These are phyloP conservation scores for Prunella fulvescens DNA, from an alignment of 2,113 vertebrate genomes.

Conservation along the genomic window DNA sequence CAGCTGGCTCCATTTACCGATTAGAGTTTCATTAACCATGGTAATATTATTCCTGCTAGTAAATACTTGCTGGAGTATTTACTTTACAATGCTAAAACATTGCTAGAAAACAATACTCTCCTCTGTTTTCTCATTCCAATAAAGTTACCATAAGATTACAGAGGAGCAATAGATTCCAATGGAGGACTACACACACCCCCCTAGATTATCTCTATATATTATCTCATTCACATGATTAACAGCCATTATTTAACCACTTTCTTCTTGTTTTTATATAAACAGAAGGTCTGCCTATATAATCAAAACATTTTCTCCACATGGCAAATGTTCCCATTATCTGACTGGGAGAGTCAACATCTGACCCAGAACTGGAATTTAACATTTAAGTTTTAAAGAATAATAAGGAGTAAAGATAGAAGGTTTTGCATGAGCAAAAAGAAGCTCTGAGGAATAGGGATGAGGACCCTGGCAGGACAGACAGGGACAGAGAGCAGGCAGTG, in stretches of 20 bases:
- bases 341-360: neutral
- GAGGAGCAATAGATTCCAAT: neutral
- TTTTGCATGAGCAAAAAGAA: rapidly evolving
- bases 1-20: conserved; percentile 41
- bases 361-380: neutral
- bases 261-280: conserved; percentile 22
- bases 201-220: neutral
- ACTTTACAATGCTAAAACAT: conserved; percentile 8
- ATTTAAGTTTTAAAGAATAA: neutral
- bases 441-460: neutral
- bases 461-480: neutral
- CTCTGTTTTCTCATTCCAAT: conserved; percentile 34
- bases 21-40: conserved; percentile 33
- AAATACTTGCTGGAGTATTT: conserved; percentile 54
- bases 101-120: conserved; percentile 31
- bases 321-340: neutral
- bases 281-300: neutral
- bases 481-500: neutral
- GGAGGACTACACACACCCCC: neutral
- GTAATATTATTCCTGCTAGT: conserved; percentile 48
- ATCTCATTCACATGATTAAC: neutral
- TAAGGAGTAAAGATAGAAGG: neutral
- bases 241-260: neutral
- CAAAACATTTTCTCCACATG: neutral
- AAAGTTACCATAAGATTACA: neutral